phyloP scores from a whole-genome alignment of 2,797 vertebrate species.

The Smutsia gigantea region DNA sequence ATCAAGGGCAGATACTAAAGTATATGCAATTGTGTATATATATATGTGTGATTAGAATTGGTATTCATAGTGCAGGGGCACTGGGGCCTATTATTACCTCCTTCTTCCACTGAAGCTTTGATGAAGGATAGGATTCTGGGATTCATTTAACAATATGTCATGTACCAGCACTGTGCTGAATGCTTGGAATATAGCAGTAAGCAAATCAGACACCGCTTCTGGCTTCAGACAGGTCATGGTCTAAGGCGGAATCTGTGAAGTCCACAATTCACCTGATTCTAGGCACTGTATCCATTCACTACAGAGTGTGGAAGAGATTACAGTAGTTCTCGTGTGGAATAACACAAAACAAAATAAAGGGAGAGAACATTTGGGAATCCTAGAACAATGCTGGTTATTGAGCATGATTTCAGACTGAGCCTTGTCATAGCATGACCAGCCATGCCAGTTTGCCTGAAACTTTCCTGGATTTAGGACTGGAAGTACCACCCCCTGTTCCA shows the following conservation, averaged over 20 bases:
- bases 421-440: not conserved
- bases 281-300: not conserved
- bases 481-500: not conserved
- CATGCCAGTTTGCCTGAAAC: not conserved
- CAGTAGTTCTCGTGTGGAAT: not conserved
- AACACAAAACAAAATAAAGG: not conserved
- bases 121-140: not conserved
- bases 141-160: not conserved
- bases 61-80: not conserved
- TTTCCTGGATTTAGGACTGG: not conserved
- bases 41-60: not conserved
- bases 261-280: not conserved
- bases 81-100: not conserved
- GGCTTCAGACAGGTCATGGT: not conserved
- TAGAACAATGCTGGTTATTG: not conserved
- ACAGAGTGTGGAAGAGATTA: not conserved
- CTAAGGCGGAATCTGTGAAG: not conserved
- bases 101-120: not conserved
- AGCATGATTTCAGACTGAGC: not conserved
- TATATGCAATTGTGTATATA: not conserved
- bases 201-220: not conserved
- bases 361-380: not conserved
- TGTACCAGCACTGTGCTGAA: not conserved
- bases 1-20: not conserved
- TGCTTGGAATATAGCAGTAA: not conserved